A percentile compares a stretch with the other conserved stretches of the same genome.
phyloP scores from a whole-genome alignment of 2,888 invertebrate species.

The Bellardia pandia region DNA sequence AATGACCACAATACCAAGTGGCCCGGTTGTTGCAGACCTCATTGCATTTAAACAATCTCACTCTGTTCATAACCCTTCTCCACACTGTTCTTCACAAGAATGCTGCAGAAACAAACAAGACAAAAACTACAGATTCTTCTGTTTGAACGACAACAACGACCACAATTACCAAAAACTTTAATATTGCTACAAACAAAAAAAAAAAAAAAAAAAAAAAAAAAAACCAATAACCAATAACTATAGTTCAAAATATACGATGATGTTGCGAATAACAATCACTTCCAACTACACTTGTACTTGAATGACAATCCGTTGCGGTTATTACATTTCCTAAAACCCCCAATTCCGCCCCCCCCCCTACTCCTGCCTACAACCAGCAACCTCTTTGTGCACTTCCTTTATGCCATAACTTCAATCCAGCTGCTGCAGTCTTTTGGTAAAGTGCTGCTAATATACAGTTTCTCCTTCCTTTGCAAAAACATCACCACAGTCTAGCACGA shows the following conservation, averaged over 20 bases:
- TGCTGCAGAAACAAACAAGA: slow-evolving; percentile 4
- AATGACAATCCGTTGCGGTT: slow-evolving; percentile 65
- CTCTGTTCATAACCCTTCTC: slow-evolving; percentile 17
- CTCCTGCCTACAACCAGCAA: background rate
- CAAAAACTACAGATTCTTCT: slow-evolving; percentile 38
- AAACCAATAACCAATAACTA: background rate
- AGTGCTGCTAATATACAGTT: background rate
- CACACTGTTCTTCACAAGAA: background rate
- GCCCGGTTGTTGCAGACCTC: slow-evolving; percentile 43
- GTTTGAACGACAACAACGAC: slow-evolving; percentile 54
- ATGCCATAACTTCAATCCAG: background rate
- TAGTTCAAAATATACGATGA: slow-evolving; percentile 26
- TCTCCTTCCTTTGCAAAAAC: slow-evolving; percentile 18
- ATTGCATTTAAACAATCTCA: slow-evolving; percentile 42
- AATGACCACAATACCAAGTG: slow-evolving; percentile 69
- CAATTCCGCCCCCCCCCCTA: background rate
- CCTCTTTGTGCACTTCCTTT: background rate
- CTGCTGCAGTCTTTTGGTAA: background rate
- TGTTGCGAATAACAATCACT: slow-evolving; percentile 57
- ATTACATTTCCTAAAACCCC: slow-evolving; percentile 62
- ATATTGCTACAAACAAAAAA: slow-evolving; percentile 28
- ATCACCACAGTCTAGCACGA: slow-evolving; percentile 27
- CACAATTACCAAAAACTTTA: slow-evolving; percentile 70
- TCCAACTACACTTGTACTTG: slow-evolving; percentile 53
- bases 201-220: background rate